Evolutionary conservation across 2,113 vertebrate genomes (phyloP).

Genomic region (Perca flavescens): DNA sequence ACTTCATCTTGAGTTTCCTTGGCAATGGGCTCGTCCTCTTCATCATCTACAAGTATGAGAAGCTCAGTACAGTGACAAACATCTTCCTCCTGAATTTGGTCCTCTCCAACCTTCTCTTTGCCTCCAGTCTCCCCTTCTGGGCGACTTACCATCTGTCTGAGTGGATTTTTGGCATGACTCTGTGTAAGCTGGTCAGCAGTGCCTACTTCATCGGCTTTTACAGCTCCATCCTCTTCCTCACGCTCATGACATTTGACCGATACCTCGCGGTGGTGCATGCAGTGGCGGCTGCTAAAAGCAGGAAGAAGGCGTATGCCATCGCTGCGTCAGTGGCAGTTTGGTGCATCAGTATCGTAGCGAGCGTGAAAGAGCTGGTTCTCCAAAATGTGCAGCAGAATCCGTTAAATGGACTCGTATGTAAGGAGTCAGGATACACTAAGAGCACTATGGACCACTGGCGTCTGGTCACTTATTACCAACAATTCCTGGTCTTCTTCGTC

Average conservation of each 20-base stretch:
- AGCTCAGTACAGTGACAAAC: constrained; percentile 82
- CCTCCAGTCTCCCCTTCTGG: constrained; percentile 83
- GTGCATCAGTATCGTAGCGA: constrained; percentile 78
- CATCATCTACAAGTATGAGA: constrained; percentile 84
- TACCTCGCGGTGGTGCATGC: constrained; percentile 86
- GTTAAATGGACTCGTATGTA: constrained; percentile 35
- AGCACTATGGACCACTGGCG: constrained; percentile 65
- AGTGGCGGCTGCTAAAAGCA: constrained; percentile 70
- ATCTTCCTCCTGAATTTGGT: constrained; percentile 86
- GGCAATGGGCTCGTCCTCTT: constrained; percentile 84
- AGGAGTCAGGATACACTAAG: constrained; percentile 45
- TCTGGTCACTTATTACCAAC: constrained; percentile 79
- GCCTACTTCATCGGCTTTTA: constrained; percentile 84
- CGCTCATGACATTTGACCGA: constrained; percentile 86
- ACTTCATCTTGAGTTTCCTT: constrained; percentile 81
- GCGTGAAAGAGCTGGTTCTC: constrained; percentile 81
- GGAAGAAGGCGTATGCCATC: constrained; percentile 72
- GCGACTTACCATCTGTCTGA: constrained; percentile 75
- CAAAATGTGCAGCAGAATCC: constrained; percentile 22
- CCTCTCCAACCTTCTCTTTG: constrained; percentile 84
- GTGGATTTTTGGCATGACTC: constrained; percentile 81
- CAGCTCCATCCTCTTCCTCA: constrained; percentile 87
- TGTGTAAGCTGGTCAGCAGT: constrained; percentile 84
- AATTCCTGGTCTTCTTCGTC: constrained; percentile 84
- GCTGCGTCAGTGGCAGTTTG: constrained; percentile 68